Evolutionary conservation across 2,113 vertebrate genomes (phyloP), one percentile per base, ranked within the genome.

Genomic region (Procapra przewalskii): DNA sequence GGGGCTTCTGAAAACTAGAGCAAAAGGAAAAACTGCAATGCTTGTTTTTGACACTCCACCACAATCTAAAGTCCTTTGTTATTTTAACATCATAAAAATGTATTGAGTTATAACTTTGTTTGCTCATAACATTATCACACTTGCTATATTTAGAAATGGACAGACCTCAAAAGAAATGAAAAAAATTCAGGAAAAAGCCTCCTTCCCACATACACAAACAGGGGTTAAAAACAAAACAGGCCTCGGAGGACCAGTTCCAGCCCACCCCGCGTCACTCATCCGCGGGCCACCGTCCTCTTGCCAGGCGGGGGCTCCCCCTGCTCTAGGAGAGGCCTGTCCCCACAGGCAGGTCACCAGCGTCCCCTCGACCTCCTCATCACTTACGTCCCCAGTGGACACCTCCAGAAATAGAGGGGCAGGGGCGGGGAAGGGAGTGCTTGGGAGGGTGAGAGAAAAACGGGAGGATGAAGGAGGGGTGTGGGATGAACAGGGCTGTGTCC

Each of bases 81-180:
- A 89, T 88, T 92, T 96, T 93, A 93, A 90, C 52, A 36, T 40
- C 43, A 81, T 93, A 59, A 64, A 91, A 83, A 79, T 79, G 43
- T 84, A 82, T 36, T 36, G 36, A 36, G n/a, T 75, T 89, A 64
- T 75, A 96, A 84, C 36, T 80, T 88, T 25, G 19, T 96, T 83
- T 92, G 57, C 84, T 93, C 40, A n/a, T 31, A 45, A 90, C 60
- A 88, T 95, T 94, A 87, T 90, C 84, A 57, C 25, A 17, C 82
- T 96, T 90, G 52, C 75, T 84, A 94, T 77, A 88, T 85, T 97
- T 95, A 96, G 95, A 96, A 96, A 90, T 79, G 52, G 23, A 95
- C 1, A 94, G 31, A 45, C 45, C 82, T 98, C 31, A 55, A 59
- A 96, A 96, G 89, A 97, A 97, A 94, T 7, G 48, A 71, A 71